These are phyloP conservation scores for Aethina tumida DNA, from an alignment of 1,140 invertebrate genomes.

Conservation along the genomic window DNA sequence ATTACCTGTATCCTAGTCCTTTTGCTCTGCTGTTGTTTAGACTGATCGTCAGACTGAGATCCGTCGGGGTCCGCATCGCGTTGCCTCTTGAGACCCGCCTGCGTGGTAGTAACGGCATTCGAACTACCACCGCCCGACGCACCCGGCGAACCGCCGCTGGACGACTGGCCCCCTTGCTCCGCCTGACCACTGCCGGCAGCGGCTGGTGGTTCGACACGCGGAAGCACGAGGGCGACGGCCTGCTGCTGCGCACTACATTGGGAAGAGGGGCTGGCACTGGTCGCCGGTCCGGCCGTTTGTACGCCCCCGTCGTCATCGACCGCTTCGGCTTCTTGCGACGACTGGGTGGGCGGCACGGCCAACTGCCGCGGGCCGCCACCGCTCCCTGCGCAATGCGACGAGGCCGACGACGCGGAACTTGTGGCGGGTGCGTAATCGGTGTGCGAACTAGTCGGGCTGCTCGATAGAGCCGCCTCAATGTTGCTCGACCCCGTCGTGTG, in stretches of 20 bases:
- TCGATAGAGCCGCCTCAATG: conserved; percentile 42
- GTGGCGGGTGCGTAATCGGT: conserved; percentile 63
- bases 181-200: conserved; percentile 26
- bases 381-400: too few relatives aligned
- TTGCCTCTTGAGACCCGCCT: conserved; percentile 47
- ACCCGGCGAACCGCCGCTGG: conserved; percentile 19
- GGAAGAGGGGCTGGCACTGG: too few relatives aligned
- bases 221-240: conserved; percentile 63
- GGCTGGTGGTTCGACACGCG: conserved; percentile 49
- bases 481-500: conserved; percentile 47
- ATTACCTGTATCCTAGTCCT: conserved; percentile 34
- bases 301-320: conserved; percentile 31
- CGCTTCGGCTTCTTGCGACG: conserved; percentile 32
- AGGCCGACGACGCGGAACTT: conserved; percentile 44
- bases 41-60: conserved; percentile 40
- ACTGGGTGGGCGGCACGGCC: conserved; percentile 35
- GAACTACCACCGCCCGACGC: conserved; percentile 27
- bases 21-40: conserved; percentile 35
- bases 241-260: conserved; percentile 48
- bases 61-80: conserved; percentile 45
- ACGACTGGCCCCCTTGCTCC: conserved; percentile 29
- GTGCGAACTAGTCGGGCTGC: conserved; percentile 48
- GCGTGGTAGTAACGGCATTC: conserved; percentile 48
- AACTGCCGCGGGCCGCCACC: conserved; percentile 40
- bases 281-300: conserved; percentile 12